Conservation (phyloP, 2,797 vertebrate genomes). For the Amazonetta brasiliensis region DNA sequence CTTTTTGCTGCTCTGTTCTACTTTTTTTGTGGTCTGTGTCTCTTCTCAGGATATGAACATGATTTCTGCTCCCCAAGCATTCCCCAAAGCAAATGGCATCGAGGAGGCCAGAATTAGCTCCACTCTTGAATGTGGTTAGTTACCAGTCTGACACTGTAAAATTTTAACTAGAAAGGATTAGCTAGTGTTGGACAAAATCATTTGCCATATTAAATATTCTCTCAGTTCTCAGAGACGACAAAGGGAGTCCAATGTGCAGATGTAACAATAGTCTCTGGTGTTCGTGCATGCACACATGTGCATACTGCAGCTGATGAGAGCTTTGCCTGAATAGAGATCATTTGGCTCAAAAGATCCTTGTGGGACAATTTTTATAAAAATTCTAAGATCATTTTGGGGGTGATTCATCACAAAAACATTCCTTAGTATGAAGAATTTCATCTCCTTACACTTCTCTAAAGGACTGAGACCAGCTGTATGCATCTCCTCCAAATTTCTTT, state of each 20-base stretch:
- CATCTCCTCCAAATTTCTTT: conserved; percentile 5
- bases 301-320: conserved; percentile 6
- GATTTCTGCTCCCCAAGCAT: not conserved
- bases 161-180: conserved; percentile 6
- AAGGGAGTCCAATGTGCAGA: not conserved
- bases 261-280: not conserved
- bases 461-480: not conserved
- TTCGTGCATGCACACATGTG: not conserved
- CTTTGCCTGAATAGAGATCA: conserved; percentile 8
- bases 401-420: not conserved
- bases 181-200: not conserved
- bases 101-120: not conserved
- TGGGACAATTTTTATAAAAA: not conserved
- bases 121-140: not conserved
- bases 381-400: conserved; percentile 29
- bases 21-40: not conserved
- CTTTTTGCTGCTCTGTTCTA: conserved; percentile 33
- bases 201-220: not conserved
- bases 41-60: not conserved
- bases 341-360: conserved; percentile 38
- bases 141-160: not conserved
- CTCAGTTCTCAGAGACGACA: not conserved
- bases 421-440: conserved; percentile 14
- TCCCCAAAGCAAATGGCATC: not conserved
- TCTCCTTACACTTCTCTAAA: conserved; percentile 10